Evolutionary conservation across 2,888 invertebrate species (phyloP).

Genomic region (Platerodrilus igneus): DNA sequence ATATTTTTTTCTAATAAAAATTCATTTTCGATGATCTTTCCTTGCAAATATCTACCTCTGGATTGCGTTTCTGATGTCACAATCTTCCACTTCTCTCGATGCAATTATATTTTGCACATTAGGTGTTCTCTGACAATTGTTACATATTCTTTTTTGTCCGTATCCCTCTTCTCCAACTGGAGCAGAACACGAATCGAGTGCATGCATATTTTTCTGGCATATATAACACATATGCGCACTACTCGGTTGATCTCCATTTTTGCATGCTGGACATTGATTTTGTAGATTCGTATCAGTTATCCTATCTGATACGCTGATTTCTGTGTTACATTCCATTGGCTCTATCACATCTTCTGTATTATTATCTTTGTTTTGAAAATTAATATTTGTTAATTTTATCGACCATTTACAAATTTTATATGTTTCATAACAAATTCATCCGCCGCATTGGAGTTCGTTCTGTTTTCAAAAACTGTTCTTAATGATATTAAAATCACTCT

Average conservation of each 20-base stretch:
- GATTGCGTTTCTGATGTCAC: not conserved
- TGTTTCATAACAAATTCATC: slow-evolving; percentile 9
- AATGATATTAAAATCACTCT: slow-evolving; percentile 10
- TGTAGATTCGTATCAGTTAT: not conserved
- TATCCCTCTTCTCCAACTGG: slow-evolving; percentile 11
- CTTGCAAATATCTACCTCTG: not conserved
- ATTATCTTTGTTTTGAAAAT: not conserved
- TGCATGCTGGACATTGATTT: slow-evolving; percentile 6
- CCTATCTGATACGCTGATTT: not conserved
- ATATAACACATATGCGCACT: slow-evolving; percentile 9
- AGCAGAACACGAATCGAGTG: slow-evolving; percentile 4
- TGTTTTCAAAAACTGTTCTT: slow-evolving; percentile 8
- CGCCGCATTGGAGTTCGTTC: not conserved
- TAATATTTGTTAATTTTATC: slow-evolving; percentile 5
- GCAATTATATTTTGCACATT: not conserved
- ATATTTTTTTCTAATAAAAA: not conserved
- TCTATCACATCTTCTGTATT: not conserved
- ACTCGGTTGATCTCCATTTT: slow-evolving; percentile 6
- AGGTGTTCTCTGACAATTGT: not conserved
- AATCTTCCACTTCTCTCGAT: slow-evolving; percentile 7
- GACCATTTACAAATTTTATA: slow-evolving; percentile 6
- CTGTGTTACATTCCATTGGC: not conserved
- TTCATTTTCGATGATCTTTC: not conserved
- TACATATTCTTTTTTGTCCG: slow-evolving; percentile 2
- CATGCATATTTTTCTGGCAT: slow-evolving; percentile 9